These are phyloP conservation scores for Abrostola tripartita DNA, from an alignment of 2,888 invertebrate genomes.

Conservation along the genomic window DNA sequence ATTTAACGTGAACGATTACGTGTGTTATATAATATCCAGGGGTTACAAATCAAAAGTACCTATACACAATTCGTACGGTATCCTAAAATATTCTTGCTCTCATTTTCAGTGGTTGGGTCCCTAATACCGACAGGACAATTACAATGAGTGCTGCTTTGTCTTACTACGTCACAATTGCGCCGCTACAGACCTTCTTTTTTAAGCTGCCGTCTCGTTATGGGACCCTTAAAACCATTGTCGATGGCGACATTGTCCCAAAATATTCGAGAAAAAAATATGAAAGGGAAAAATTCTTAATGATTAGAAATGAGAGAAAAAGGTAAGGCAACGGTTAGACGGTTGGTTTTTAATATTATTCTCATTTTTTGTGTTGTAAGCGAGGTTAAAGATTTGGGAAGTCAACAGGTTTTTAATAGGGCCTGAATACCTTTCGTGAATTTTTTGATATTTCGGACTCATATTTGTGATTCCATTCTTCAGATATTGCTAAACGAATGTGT, in stretches of 20 bases:
- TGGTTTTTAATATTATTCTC: conserved; percentile 2
- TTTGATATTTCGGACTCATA: background rate
- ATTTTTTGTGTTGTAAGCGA: conserved; percentile 1
- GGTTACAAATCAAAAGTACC: background rate
- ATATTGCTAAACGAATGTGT: too few species aligned
- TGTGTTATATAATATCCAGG: too few species aligned
- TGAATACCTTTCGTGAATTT: background rate
- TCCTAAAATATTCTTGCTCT: conserved; percentile 36
- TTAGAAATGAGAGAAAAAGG: conserved; percentile 6
- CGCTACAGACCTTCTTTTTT: conserved; percentile 39
- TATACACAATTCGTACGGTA: conserved; percentile 1
- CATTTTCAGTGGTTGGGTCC: conserved; percentile 47
- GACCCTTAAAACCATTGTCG: conserved; percentile 50
- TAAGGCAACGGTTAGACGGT: background rate
- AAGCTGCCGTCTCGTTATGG: conserved; percentile 48
- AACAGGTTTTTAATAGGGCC: background rate
- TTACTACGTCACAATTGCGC: conserved; percentile 38
- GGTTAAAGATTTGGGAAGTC: conserved; percentile 1
- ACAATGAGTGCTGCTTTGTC: conserved; percentile 72
- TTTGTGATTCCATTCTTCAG: too few species aligned
- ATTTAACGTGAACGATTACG: too few species aligned
- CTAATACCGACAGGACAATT: conserved; percentile 65
- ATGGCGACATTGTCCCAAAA: conserved; percentile 43
- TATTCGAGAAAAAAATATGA: conserved; percentile 19
- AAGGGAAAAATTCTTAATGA: conserved; percentile 20